Evolutionary conservation across 1,140 invertebrate species (phyloP), one percentile per base, ranked within the genome.

Genomic region (Drosophila insularis): DNA sequence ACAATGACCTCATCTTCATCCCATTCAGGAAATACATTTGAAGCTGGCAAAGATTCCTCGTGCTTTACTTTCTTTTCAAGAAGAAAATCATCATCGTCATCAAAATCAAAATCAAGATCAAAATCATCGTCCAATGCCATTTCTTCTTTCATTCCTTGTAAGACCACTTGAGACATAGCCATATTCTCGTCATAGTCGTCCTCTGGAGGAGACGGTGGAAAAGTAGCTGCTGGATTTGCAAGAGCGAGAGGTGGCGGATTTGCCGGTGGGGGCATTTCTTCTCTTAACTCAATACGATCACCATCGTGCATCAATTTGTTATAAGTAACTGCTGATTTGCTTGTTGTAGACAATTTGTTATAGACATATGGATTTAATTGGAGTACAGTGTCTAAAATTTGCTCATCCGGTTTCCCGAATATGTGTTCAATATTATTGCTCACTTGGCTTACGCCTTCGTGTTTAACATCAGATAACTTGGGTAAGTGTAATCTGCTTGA

Each of bases 111-210:
- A 50, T 21, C 17, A 21, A 50, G 10, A 4, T 46, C 43, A 46
- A 46, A 46, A 46, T 19, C 14, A 32, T 53, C 17, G 21, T 53
- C 54, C 6, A 70, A 46, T 2, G 66, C 70, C 71, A 91, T 80
- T 37, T 91, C 90, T 2, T 80, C 77, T 32, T 91, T 91, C 43
- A 91, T 90, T 8, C 89, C 90, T 1, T 58, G 69, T 1, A 82
- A 39, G 13, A 86, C 63, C 5, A 66, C 79, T 53, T 87, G 82
- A 0, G 84, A 87, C 64, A 80, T 31, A 0, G 72, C 79, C 2
- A 77, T 64, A 4, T 64, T 46, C n/a, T 89, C 84, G 50, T 82
- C 73, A 55, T 63, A 82, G 2, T 87, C 68, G 0, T 61, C 32
- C 14, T 63, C 50, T 21, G 43, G 43, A 50, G 43, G 27, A n/a